Evolutionary conservation across 2,888 invertebrate genomes (phyloP), one percentile per base, ranked within the genome.

Genomic region (Halictus ligatus): DNA sequence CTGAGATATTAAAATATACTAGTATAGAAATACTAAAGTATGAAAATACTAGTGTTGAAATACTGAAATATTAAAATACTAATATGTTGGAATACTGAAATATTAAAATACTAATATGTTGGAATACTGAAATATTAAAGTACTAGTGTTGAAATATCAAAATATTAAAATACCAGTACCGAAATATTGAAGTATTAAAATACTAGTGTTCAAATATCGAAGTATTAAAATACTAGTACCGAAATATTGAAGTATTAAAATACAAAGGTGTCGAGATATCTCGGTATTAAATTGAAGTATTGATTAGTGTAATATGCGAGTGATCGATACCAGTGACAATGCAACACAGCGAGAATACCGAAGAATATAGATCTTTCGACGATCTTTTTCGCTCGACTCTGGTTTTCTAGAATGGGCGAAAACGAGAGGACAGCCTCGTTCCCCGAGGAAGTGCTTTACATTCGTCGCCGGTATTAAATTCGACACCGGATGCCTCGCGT

Each of bases 401-500:
- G 60, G 25, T 29, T 25, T 25, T 29, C 25, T 64, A 29, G 25
- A 25, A 64, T 29, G 15, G 21, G 8, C 21, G 21, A 21, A 54
- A 54, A 54, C 21, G 54, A 3, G 21, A 21, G 21, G 21, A 21
- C 3, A 21, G 25, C 15, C 46, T 2, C 60, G 35, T 50, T 50
- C 69, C 35, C 29, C 13, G 29, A 50, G 67, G n/a, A 35, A 13
- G 29, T n/a, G 25, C 75, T 21, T 69, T n/a, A 46, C 50, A 35
- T 75, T 67, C 74, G 76, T 21, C 25, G 46, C 35, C 46, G 67
- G 81, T 77, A 85, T 87, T 80, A 80, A 87, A 87, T 87, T 87
- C 72, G 85, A 87, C 85, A 87, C 86, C 86, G 86, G 86, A 85
- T 73, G 80, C 77, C 21, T 46, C 58, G 69, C n/a, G 67, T 46